Percentiles rank a stretch among this genome's conserved stretches.
Evolutionary conservation across 2,113 vertebrate species (phyloP).

Genomic region (Salvator merianae): DNA sequence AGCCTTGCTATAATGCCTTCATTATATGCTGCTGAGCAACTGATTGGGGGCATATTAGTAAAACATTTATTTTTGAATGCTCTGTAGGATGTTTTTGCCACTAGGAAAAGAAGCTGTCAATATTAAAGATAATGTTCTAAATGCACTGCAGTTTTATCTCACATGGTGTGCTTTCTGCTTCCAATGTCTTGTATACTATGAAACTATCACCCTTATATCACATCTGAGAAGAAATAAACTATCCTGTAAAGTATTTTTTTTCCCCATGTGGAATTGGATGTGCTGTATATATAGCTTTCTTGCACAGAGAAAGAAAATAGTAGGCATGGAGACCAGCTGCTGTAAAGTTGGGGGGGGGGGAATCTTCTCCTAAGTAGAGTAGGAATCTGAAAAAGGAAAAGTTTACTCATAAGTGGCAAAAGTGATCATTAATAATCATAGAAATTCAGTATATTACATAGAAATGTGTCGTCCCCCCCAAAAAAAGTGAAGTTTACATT

Average conservation of each 20-base stretch:
- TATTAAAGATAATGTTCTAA: background rate
- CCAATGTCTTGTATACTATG: background rate
- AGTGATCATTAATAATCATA: background rate
- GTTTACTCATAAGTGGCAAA: background rate
- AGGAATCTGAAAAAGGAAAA: background rate
- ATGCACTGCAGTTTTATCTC: background rate
- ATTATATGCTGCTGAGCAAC: background rate
- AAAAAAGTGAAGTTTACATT: background rate
- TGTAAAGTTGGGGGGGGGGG: background rate
- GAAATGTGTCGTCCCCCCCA: background rate
- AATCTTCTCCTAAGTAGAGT: background rate
- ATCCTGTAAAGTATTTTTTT: conserved; percentile 5
- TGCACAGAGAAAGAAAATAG: background rate
- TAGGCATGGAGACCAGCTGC: background rate
- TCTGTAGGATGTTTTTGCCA: background rate
- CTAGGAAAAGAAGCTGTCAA: background rate
- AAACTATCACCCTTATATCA: background rate
- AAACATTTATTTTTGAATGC: background rate
- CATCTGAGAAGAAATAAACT: background rate
- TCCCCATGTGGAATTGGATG: too few relatives aligned
- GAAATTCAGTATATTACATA: background rate
- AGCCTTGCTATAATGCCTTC: background rate
- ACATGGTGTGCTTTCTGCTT: background rate
- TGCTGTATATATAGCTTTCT: background rate
- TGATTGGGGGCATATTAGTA: background rate